Evolutionary conservation across 2,888 invertebrate genomes (phyloP), one percentile per base, ranked within the genome.

Genomic region (Drosophila monieri): DNA sequence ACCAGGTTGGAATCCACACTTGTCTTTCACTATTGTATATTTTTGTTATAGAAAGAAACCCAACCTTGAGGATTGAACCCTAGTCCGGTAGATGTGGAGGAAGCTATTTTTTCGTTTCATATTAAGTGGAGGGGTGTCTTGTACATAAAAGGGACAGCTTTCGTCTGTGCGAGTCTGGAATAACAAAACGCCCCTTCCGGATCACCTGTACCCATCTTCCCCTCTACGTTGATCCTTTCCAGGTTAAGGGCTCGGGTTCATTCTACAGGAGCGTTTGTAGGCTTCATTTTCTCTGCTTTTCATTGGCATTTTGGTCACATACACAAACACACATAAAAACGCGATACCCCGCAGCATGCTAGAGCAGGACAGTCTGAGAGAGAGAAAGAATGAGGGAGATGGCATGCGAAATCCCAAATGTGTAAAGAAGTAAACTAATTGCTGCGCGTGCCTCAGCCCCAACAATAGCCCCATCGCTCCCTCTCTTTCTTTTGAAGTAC

Each of bases 241-340:
- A 39, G 18, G 30, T 65, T 35, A 41, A 64, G 60, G 49, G 61
- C 67, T 67, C 37, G 30, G 37, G 67, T 46, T 43, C 43, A 67
- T 37, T 44, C 53, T 39, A 15, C 66, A 55, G 69, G 74, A 65
- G 52, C 46, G 15, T 30, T 41, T 30, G 53, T 30, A 73, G 73
- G 67, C 69, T 51, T 78, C 72, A 74, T 76, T 86, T 90, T 88
- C 89, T 78, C 77, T 76, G 77, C 80, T 89, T 84, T 79, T 80
- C 88, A 91, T 91, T 90, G 85, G 87, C 84, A 90, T 91, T 90
- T 90, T 84, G 79, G 90, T 90, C 90, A 90, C 90, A 91, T 91
- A 90, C 90, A 88, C 84, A 88, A 88, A 84, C 84, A 87, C 88
- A 88, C 83, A 84, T 88, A 88, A 73, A 84, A 88, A 76, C 60